These are phyloP conservation scores for Ennomos erosarius DNA, from an alignment of 2,888 invertebrate genomes.

Conservation along the genomic window DNA sequence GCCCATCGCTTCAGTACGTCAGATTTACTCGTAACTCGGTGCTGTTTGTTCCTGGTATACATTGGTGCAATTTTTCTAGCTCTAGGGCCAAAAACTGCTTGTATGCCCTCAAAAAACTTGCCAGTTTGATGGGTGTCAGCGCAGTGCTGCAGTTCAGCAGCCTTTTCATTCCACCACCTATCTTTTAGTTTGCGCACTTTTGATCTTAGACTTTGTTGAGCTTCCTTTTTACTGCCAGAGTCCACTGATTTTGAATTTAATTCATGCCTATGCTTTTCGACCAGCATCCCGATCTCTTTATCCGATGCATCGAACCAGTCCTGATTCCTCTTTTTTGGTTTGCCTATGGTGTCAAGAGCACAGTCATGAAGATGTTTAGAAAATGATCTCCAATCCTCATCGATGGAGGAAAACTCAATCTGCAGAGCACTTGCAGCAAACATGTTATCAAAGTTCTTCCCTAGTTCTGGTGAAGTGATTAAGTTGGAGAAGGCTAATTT, in stretches of 20 bases:
- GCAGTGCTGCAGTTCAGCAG: background rate
- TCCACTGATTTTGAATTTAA: conserved; percentile 1
- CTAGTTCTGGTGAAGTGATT: background rate
- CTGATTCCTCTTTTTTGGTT: conserved; percentile 23
- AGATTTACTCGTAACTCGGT: too few relatives aligned
- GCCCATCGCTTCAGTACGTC: too few relatives aligned
- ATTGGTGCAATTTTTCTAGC: too few relatives aligned
- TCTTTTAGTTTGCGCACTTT: background rate
- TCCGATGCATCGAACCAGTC: conserved; percentile 34
- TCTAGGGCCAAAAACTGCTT: too few relatives aligned
- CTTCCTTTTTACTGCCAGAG: background rate
- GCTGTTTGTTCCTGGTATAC: too few relatives aligned
- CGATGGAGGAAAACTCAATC: background rate
- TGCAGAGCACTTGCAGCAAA: background rate
- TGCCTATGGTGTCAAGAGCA: conserved; percentile 12
- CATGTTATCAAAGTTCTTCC: background rate
- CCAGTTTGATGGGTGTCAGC: too few relatives aligned
- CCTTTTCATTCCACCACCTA: background rate
- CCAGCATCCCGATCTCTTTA: conserved; percentile 20
- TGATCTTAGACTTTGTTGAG: background rate
- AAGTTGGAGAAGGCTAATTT: background rate
- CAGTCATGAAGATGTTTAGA: background rate
- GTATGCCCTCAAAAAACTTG: too few relatives aligned
- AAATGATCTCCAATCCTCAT: background rate
- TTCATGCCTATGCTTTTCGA: conserved; percentile 6